phyloP scores from a whole-genome alignment of 2,888 invertebrate species.

The Oegoconia quadripuncta region DNA sequence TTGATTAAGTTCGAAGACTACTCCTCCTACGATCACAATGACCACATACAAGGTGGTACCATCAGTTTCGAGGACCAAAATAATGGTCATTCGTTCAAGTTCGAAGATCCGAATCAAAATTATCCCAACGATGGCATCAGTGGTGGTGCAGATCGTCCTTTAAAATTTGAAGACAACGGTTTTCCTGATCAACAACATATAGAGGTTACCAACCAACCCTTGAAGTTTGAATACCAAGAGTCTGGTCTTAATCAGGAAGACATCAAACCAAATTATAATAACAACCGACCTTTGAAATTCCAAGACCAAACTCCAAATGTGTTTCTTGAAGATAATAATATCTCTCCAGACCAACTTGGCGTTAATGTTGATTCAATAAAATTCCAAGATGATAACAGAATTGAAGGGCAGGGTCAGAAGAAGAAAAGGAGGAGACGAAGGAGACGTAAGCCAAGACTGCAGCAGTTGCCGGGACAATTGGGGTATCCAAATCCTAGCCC shows the following conservation, averaged over 20 bases:
- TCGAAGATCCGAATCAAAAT: too few relatives aligned
- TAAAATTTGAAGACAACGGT: background rate
- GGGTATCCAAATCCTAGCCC: constrained; percentile 15
- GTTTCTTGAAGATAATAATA: too few relatives aligned
- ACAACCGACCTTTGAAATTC: constrained; percentile 23
- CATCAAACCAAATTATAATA: background rate
- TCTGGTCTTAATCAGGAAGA: too few relatives aligned
- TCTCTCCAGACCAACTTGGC: too few relatives aligned
- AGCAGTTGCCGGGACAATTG: constrained; percentile 8
- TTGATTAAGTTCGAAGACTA: constrained; percentile 25
- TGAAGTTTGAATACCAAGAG: too few relatives aligned
- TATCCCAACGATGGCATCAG: too few relatives aligned
- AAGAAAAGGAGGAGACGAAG: constrained; percentile 41
- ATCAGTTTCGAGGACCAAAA: constrained; percentile 19
- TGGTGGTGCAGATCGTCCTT: too few relatives aligned
- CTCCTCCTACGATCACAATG: constrained; percentile 1
- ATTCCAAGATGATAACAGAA: constrained; percentile 30
- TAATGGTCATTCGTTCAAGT: background rate
- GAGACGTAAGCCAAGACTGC: constrained; percentile 34
- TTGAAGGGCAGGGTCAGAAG: constrained; percentile 22
- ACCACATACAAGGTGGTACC: constrained; percentile 13
- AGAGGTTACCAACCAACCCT: too few relatives aligned
- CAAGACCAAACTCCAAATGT: constrained; percentile 27
- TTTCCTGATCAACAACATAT: too few relatives aligned
- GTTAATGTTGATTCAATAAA: too few relatives aligned